These are phyloP conservation scores for Turdus rufiventris DNA, from an alignment of 2,113 vertebrate species.

Conservation along the genomic window DNA sequence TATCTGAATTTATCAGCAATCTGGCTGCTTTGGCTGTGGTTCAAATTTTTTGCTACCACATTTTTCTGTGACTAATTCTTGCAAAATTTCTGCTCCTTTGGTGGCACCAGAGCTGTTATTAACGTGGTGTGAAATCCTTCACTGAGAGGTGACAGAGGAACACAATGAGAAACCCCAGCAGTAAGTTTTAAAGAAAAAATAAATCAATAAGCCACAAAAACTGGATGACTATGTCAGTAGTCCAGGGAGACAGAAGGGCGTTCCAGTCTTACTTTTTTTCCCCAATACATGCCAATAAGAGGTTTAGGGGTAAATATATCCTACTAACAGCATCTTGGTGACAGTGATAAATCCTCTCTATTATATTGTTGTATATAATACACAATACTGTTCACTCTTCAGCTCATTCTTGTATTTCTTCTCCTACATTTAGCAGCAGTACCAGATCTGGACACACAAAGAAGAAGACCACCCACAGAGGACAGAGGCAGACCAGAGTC, in stretches of 20 bases:
- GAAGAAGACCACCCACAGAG: background rate
- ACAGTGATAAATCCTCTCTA: background rate
- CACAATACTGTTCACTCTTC: background rate
- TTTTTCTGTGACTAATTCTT: background rate
- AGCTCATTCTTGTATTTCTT: background rate
- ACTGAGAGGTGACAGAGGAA: background rate
- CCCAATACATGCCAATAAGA: background rate
- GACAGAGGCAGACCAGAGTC: background rate
- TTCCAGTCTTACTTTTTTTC: background rate
- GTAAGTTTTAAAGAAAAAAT: slow-evolving; percentile 4
- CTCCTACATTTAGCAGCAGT: background rate
- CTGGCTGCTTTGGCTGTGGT: background rate
- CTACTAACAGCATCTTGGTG: background rate
- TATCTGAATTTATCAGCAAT: background rate
- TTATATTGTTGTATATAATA: background rate
- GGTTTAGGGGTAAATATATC: background rate
- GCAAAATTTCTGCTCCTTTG: background rate
- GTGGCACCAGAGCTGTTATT: background rate
- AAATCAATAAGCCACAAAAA: background rate
- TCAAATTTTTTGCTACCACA: background rate
- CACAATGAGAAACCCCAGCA: background rate
- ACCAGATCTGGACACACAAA: background rate
- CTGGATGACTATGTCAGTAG: background rate
- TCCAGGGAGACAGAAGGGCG: background rate
- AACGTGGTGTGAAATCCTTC: background rate